Evolutionary conservation across 2,888 invertebrate genomes (phyloP).

Genomic region (Acanthosepion esculentum): DNA sequence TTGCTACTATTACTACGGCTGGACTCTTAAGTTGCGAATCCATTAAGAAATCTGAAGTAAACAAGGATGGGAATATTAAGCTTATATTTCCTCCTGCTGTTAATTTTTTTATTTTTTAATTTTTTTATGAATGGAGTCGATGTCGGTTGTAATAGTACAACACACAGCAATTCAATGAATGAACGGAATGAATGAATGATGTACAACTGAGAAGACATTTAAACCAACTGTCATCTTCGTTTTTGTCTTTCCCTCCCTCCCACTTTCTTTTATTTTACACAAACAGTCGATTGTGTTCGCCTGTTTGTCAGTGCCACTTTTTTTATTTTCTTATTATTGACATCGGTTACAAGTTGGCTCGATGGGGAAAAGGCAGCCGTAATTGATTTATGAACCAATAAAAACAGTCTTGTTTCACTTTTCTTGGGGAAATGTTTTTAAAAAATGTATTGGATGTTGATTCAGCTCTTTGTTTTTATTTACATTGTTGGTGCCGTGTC

Average conservation of each 20-base stretch:
- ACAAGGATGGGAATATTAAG: neutral
- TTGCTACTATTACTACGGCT: neutral
- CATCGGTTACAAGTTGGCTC: neutral
- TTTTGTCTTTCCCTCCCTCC: neutral
- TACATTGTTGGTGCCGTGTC: too few relatives aligned
- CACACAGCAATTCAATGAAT: neutral
- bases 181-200: conserved; percentile 12
- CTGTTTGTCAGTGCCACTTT: neutral
- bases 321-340: neutral
- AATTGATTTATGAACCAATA: neutral
- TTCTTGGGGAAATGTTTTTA: too few relatives aligned
- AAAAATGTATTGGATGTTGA: too few relatives aligned
- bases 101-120: neutral
- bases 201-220: neutral
- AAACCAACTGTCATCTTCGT: conserved; percentile 2
- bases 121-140: conserved; percentile 33
- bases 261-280: neutral
- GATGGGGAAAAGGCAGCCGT: neutral
- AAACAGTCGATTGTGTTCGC: neutral
- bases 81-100: conserved; percentile 10
- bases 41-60: neutral
- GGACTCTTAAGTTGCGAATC: neutral
- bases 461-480: too few relatives aligned
- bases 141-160: neutral
- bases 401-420: too few relatives aligned